A percentile compares a stretch with the other conserved stretches of the same genome.
phyloP scores from a whole-genome alignment of 2,113 vertebrate species.

The Oenanthe melanoleuca region DNA sequence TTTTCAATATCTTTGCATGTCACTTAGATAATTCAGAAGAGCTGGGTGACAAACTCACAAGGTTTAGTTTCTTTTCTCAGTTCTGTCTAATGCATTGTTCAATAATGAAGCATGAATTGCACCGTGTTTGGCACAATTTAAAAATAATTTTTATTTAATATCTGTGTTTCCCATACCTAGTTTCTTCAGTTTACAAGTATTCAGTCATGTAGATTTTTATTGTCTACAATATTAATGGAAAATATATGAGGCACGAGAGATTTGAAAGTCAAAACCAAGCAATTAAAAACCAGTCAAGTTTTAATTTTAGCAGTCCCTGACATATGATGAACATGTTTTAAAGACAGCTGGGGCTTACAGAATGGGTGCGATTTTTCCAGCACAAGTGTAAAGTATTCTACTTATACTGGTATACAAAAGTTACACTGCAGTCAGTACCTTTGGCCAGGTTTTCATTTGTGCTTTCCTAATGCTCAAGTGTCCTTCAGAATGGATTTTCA shows the following conservation, averaged over 20 bases:
- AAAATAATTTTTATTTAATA: neutral
- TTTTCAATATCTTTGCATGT: neutral
- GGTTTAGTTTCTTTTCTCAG: neutral
- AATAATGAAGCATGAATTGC: neutral
- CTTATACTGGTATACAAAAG: neutral
- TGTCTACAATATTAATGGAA: neutral
- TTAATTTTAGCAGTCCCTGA: neutral
- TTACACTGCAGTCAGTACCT: neutral
- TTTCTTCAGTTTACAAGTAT: neutral
- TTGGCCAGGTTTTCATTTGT: neutral
- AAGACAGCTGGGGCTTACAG: neutral
- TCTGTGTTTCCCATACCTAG: neutral
- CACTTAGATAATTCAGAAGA: neutral
- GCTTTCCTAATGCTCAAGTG: neutral
- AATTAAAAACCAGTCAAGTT: neutral
- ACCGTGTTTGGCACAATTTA: neutral
- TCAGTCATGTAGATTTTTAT: neutral
- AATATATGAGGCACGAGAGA: neutral
- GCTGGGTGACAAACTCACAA: neutral
- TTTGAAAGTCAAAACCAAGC: neutral
- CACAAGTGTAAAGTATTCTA: neutral
- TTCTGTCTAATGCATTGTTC: accelerated
- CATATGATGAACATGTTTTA: neutral
- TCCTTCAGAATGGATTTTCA: neutral
- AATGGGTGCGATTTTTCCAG: neutral